phyloP scores from a whole-genome alignment of 2,888 invertebrate species.

The Lepidocyrtoides sp. region DNA sequence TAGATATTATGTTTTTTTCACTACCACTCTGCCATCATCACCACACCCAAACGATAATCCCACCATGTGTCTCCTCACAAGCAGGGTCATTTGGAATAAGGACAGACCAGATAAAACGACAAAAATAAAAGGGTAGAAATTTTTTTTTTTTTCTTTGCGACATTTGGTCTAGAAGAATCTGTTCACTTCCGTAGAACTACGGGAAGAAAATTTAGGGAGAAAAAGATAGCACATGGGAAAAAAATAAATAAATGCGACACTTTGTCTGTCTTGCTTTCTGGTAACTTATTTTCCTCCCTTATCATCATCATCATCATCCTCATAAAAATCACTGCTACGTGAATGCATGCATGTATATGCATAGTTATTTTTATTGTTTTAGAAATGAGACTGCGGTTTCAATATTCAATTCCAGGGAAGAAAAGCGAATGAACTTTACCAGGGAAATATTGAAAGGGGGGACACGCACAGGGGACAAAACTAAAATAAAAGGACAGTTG shows the following conservation, averaged over 20 bases:
- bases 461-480: not conserved
- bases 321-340: too few species aligned
- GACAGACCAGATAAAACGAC: constrained; percentile 21
- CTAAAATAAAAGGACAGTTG: not conserved
- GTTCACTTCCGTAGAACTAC: constrained; percentile 1
- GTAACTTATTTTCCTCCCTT: not conserved
- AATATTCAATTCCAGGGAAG: too few species aligned
- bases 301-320: too few species aligned
- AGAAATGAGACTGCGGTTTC: too few species aligned
- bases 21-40: not conserved
- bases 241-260: not conserved
- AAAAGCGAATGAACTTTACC: not conserved
- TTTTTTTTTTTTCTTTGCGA: too few species aligned
- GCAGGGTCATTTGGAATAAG: constrained; percentile 66
- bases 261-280: not conserved
- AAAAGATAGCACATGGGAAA: not conserved
- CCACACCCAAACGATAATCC: not conserved
- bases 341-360: too few species aligned
- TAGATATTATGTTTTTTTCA: too few species aligned
- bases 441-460: not conserved
- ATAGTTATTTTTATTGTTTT: too few species aligned
- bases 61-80: constrained; percentile 61
- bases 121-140: not conserved
- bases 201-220: not conserved
- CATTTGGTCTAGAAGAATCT: constrained; percentile 18